Evolutionary conservation across 2,888 invertebrate species (phyloP), one percentile per base, ranked within the genome.

Genomic region (Ophion ventricosus): DNA sequence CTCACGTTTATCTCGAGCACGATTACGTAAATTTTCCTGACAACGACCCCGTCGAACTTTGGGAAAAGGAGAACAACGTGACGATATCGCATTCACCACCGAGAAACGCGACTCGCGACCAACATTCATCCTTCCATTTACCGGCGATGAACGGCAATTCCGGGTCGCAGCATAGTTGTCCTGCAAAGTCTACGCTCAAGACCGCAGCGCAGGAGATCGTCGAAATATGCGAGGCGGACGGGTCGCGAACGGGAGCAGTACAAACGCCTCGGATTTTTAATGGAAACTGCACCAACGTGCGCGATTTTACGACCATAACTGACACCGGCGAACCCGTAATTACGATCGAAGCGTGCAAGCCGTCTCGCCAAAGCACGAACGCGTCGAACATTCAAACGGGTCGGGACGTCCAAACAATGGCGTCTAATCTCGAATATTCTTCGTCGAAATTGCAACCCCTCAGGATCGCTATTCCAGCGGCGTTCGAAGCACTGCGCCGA

Each of bases 401-500:
- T 11, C 66, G 29, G 67, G 80, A 82, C 25, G 67, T 82, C 8
- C 73, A 80, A 64, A 82, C 76, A 20, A 82, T 85, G 85, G 80
- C 72, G 0, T 80, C 76, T 26, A 80, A 63, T 59, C 78, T 84
- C 59, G 72, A 80, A 11, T 67, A 77, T 63, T 81, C 82, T 5
- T 86, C 88, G 17, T 56, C 89, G 0, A 88, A 87, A 49, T 84
- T 91, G 74, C 85, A 89, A 56, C 92, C 91, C 10, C 80, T 92
- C 8, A 85, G 88, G 75, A 92, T 92, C 17, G 83, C 89, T 0
- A 92, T 92, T 80, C 91, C 92, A 0, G 78, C 89, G 7, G 82
- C 87, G 5, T 90, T 91, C 26, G 88, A 90, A 29, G 67, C 88
- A 1, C 43, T 73, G 8, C 25, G 73, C 56, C 61, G 49, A 78